phyloP scores from a whole-genome alignment of 2,797 vertebrate genomes.

The Coilia nasus region DNA sequence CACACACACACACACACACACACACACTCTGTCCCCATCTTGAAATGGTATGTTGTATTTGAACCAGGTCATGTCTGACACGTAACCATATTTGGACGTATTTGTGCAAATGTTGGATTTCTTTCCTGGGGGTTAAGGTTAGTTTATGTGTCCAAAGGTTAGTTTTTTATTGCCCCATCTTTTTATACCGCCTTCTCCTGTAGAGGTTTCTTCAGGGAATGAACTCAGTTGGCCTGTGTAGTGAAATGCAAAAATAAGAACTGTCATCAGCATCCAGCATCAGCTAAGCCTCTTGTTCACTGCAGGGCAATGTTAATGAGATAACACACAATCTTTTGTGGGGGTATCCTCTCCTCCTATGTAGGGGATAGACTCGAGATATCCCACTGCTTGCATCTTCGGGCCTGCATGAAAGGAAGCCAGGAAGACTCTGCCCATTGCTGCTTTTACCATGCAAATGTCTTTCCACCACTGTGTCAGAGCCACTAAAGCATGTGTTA shows the following conservation, averaged over 20 bases:
- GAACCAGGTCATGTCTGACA: no score
- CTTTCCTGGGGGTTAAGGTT: no score
- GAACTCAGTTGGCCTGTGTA: background rate
- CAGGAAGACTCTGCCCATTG: background rate
- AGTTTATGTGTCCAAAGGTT: no score
- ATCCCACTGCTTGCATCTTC: background rate
- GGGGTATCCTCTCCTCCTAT: background rate
- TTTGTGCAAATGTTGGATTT: no score
- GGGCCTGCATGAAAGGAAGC: background rate
- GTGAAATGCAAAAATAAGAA: background rate
- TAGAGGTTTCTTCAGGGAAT: background rate
- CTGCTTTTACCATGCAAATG: slow-evolving; percentile 15
- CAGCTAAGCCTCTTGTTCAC: background rate
- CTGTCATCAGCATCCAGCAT: background rate
- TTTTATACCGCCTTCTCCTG: background rate
- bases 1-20: no score
- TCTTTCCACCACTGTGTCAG: background rate
- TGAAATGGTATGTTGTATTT: no score
- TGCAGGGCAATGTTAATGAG: background rate
- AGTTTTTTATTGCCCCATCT: no score
- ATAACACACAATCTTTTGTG: no score
- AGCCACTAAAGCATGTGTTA: slow-evolving; percentile 6
- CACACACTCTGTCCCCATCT: no score
- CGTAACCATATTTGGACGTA: no score
- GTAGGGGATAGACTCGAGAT: background rate